A percentile compares a stretch with the other conserved stretches of the same genome.
phyloP scores from a whole-genome alignment of 2,888 invertebrate genomes.

The Cotesia congregata region DNA sequence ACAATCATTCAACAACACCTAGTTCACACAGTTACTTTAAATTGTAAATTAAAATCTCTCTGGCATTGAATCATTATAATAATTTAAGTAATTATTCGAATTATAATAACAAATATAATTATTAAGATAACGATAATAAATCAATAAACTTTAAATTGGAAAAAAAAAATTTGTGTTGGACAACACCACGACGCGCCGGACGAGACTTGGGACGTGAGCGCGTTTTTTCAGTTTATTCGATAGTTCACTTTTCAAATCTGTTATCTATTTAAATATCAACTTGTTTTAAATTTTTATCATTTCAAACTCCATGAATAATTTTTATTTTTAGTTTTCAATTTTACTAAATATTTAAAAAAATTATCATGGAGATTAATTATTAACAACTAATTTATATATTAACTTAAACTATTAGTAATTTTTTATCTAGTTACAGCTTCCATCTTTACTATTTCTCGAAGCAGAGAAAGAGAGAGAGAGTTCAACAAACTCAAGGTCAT shows the following conservation, averaged over 20 bases:
- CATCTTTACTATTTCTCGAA: background rate
- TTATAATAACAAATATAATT: background rate
- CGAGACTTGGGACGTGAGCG: slow-evolving; percentile 31
- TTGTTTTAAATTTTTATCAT: background rate
- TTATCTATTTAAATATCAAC: background rate
- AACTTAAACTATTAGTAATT: background rate
- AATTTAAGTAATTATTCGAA: too few relatives aligned
- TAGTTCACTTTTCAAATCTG: background rate
- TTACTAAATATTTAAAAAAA: background rate
- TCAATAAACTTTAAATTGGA: background rate
- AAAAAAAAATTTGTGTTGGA: slow-evolving; percentile 19
- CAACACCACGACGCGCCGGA: slow-evolving; percentile 41
- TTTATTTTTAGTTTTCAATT: background rate
- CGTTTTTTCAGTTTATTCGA: slow-evolving; percentile 32
- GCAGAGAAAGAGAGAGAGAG: background rate
- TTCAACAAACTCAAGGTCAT: background rate
- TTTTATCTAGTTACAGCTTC: background rate
- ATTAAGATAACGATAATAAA: background rate
- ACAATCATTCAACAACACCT: background rate
- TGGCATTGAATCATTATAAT: background rate
- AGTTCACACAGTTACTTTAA: background rate
- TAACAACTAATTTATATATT: slow-evolving; percentile 15
- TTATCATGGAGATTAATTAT: background rate
- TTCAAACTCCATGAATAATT: background rate
- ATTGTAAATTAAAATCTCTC: background rate